phyloP scores from a whole-genome alignment of 2,113 vertebrate genomes.

The Amphiprion ocellaris region DNA sequence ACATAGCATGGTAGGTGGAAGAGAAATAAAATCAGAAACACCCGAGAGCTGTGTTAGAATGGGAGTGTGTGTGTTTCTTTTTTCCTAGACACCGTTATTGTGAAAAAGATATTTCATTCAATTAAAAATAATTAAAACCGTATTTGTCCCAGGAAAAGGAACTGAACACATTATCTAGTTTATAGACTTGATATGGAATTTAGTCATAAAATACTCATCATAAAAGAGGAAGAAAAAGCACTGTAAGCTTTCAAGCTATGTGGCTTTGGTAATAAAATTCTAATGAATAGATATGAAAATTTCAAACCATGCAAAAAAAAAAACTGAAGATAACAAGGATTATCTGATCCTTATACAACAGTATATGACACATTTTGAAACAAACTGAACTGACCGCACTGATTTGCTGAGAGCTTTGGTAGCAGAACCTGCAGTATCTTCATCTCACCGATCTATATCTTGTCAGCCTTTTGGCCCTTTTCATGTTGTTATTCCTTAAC shows the following conservation, averaged over 20 bases:
- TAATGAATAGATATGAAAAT: too few relatives aligned
- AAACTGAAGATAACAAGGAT: too few relatives aligned
- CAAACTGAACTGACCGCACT: too few relatives aligned
- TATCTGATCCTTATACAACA: too few relatives aligned
- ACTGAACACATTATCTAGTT: neutral
- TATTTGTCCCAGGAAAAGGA: neutral
- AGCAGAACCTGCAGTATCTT: neutral
- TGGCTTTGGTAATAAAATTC: too few relatives aligned
- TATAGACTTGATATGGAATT: neutral
- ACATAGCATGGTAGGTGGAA: constrained; percentile 25
- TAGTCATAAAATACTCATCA: neutral
- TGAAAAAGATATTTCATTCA: neutral
- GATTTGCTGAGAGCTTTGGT: too few relatives aligned
- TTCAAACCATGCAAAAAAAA: too few relatives aligned
- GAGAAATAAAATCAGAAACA: constrained; percentile 57
- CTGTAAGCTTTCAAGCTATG: too few relatives aligned
- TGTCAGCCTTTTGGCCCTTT: neutral
- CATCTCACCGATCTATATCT: neutral
- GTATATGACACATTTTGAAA: too few relatives aligned
- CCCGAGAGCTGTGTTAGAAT: constrained; percentile 13
- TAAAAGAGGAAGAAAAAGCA: neutral
- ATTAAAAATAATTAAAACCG: neutral
- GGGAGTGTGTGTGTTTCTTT: neutral
- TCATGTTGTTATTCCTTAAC: neutral
- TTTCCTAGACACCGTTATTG: neutral